Base-by-base conservation (phyloP, 2,113 vertebrate species). In the Montifringilla adamsi region DNA sequence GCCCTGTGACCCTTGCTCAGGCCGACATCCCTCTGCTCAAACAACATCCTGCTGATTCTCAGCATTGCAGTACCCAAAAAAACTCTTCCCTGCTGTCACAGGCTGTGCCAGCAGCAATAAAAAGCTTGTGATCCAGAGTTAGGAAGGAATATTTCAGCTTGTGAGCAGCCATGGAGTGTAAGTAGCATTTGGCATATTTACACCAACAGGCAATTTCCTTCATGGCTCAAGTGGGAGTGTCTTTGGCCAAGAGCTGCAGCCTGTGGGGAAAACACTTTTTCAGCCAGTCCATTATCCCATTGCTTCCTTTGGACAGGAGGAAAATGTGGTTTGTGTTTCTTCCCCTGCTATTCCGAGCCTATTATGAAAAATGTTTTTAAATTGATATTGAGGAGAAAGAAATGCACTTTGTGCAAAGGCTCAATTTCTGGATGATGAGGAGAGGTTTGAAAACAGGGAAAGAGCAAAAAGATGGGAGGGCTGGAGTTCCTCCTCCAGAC, bases 121-220 rank as follows among this genome's bases (percentile, higher is more conserved):
- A 93, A 62, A 22, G 2, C 43, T 50, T 15, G 46, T 39, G 79
- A 66, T 47, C 9, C 53, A 17, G 19, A 63, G 58, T 63, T 30
- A 68, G 52, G 50, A 80, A 15, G 16, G 41, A 60, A 24, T 19
- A 31, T 62, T 84, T 64, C 84, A 73, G 52, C 33, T 12, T 22
- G 30, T n/a, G 76, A 47, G 46, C 63, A 22, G n/a, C 73, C 64
- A 33, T 28, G 15, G n/a, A 64, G 84, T 55, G 26, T 68, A 39
- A 93, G 72, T 55, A 49, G 67, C 73, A 15, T 87, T 84, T 84
- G 87, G 76, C 31, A 20, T 88, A 69, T 87, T 95, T 92, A 72
- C 8, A 4, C 67, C 73, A 88, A 30, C 14, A 62, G 63, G 20
- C 67, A 73, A 33, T 94, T 88, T 83, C 46, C 68, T 77, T 39